phyloP scores from a whole-genome alignment of 1,140 invertebrate genomes.

The Chlorops oryzae region DNA sequence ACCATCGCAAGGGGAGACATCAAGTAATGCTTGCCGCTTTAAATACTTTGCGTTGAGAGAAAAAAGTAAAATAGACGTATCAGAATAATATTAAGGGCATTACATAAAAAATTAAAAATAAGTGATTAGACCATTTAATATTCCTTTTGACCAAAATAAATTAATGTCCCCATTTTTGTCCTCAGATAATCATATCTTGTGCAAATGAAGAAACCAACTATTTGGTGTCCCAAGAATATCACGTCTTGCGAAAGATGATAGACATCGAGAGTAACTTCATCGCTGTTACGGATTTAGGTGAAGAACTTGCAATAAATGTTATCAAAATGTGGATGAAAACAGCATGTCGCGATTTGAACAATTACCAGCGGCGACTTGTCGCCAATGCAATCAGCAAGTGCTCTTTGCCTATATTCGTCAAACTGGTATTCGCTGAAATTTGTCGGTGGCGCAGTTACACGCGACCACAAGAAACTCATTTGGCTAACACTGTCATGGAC shows the following conservation, averaged over 20 bases:
- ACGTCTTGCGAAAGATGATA: constrained; percentile 81
- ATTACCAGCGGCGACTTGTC: constrained; percentile 92
- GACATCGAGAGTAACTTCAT: constrained; percentile 86
- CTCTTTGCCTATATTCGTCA: constrained; percentile 94
- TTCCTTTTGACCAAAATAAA: too few relatives aligned
- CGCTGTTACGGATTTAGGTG: constrained; percentile 84
- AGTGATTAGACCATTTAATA: too few relatives aligned
- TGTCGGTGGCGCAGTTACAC: constrained; percentile 96
- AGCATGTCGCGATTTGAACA: constrained; percentile 79
- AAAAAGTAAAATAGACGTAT: too few relatives aligned
- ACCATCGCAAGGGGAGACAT: too few relatives aligned
- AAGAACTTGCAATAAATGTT: constrained; percentile 89
- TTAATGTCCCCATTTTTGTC: too few relatives aligned
- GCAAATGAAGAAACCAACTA: constrained; percentile 82
- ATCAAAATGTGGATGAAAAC: constrained; percentile 92
- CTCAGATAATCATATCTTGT: constrained; percentile 82
- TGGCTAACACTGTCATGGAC: constrained; percentile 94
- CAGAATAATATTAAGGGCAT: too few relatives aligned
- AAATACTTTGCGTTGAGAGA: too few relatives aligned
- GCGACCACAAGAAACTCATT: constrained; percentile 81
- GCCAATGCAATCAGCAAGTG: constrained; percentile 89
- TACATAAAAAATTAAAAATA: too few relatives aligned
- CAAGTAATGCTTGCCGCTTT: too few relatives aligned
- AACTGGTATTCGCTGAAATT: constrained; percentile 93
- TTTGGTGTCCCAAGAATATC: constrained; percentile 78